A percentile compares a stretch with the other conserved stretches of the same genome.
phyloP scores from a whole-genome alignment of 2,797 vertebrate genomes.

The Chiroxiphia lanceolata region DNA sequence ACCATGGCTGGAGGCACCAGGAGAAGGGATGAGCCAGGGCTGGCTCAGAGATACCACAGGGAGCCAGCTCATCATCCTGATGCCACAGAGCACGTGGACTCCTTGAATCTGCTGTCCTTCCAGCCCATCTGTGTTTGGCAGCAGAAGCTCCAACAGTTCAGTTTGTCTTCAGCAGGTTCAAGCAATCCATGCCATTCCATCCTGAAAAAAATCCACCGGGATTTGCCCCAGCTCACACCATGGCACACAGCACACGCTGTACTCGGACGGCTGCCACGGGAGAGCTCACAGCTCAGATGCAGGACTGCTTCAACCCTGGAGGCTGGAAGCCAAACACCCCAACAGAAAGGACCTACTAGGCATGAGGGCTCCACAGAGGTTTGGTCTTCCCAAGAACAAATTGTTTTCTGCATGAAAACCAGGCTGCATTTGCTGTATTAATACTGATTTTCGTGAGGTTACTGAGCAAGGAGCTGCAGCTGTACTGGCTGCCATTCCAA shows the following conservation, averaged over 20 bases:
- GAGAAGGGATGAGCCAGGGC: accelerated
- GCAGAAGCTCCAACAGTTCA: neutral
- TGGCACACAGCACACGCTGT: accelerated
- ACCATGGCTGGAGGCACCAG: accelerated
- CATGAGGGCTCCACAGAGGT: neutral
- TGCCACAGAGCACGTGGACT: accelerated
- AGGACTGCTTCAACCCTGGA: neutral
- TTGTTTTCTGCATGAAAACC: neutral
- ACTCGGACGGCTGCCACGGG: accelerated
- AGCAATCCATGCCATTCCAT: accelerated
- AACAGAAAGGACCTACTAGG: neutral
- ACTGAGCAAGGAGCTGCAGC: neutral
- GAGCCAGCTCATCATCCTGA: accelerated
- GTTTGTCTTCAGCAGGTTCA: neutral
- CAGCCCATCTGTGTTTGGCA: neutral
- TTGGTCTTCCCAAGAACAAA: neutral
- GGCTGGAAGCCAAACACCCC: neutral
- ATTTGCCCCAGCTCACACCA: neutral
- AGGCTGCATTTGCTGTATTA: accelerated
- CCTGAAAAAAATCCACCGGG: neutral
- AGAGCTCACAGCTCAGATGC: neutral
- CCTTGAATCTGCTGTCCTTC: accelerated
- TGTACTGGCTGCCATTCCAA: neutral
- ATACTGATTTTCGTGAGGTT: neutral
- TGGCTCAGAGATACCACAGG: accelerated